These are phyloP conservation scores for Cichladusa arquata DNA, from an alignment of 2,113 vertebrate species.

Conservation along the genomic window DNA sequence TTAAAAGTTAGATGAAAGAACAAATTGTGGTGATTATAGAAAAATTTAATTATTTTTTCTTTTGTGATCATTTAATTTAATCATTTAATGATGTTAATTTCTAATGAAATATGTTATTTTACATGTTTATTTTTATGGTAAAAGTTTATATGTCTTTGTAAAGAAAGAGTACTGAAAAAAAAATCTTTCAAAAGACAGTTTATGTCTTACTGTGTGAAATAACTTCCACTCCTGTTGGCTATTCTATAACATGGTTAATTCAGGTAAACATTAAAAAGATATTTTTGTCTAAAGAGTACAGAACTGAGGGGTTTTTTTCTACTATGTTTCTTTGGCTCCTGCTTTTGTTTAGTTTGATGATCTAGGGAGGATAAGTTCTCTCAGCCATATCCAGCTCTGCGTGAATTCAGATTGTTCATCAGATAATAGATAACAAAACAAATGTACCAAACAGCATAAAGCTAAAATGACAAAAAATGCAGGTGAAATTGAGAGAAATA, in stretches of 20 bases:
- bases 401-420: not conserved
- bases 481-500: constrained; percentile 18
- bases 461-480: not conserved
- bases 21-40: too few species aligned
- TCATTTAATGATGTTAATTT: not conserved
- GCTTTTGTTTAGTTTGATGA: not conserved
- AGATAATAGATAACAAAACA: not conserved
- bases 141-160: not conserved
- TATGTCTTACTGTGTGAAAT: not conserved
- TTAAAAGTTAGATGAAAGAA: not conserved
- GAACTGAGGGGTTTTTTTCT: not conserved
- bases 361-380: not conserved
- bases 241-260: not conserved
- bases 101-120: not conserved
- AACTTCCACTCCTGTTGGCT: not conserved
- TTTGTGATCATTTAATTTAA: not conserved
- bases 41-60: not conserved
- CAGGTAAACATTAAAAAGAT: not conserved
- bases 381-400: not conserved
- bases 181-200: not conserved
- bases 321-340: not conserved
- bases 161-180: not conserved
- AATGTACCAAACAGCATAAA: not conserved
- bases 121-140: not conserved
- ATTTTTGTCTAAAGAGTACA: not conserved